Evolutionary conservation across 2,113 vertebrate species (phyloP).

Genomic region (Upupa epops): DNA sequence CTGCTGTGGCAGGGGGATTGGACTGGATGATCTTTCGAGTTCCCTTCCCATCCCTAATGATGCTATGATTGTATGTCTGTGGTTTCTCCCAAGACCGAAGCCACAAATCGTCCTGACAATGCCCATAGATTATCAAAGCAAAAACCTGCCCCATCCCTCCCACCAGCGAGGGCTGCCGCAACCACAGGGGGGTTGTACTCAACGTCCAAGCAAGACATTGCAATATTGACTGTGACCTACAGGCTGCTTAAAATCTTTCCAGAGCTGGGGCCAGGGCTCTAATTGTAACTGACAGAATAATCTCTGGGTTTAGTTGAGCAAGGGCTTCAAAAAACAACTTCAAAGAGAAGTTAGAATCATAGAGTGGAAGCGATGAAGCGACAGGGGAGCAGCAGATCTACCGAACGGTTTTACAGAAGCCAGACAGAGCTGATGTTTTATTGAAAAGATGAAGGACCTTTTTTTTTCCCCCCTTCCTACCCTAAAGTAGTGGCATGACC

Average conservation of each 20-base stretch:
- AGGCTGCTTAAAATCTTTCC: background rate
- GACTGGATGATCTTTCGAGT: no score
- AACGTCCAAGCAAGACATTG: background rate
- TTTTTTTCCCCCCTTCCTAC: background rate
- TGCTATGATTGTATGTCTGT: background rate
- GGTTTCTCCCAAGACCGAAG: background rate
- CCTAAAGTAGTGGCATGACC: background rate
- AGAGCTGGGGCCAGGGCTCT: background rate
- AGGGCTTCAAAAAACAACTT: background rate
- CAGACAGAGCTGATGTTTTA: background rate
- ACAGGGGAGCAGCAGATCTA: background rate
- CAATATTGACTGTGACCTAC: background rate
- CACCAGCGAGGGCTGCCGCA: background rate
- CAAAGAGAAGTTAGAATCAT: background rate
- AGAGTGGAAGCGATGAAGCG: background rate
- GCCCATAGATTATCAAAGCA: background rate
- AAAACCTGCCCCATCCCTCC: background rate
- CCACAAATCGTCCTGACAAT: background rate
- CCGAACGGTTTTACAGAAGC: background rate
- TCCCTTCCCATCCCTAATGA: no score
- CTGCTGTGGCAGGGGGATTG: no score
- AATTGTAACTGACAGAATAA: background rate
- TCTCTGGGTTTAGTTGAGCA: background rate
- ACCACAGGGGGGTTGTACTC: background rate
- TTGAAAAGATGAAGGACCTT: background rate